Evolutionary conservation across 2,797 vertebrate genomes (phyloP).

Genomic region (Muscicapa striata): DNA sequence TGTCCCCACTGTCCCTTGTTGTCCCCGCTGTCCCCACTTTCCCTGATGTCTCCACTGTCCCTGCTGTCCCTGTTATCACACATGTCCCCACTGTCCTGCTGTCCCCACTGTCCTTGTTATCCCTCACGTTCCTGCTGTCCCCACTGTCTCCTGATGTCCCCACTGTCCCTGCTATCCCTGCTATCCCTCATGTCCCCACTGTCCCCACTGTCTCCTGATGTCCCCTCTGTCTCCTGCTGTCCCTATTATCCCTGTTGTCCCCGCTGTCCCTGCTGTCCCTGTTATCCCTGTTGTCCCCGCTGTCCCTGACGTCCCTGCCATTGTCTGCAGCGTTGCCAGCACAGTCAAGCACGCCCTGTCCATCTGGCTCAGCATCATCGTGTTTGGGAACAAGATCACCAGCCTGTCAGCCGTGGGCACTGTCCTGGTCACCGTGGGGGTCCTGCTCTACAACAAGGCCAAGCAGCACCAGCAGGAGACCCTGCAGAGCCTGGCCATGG

Average conservation of each 20-base stretch:
- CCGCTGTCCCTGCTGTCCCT: background rate
- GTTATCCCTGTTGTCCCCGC: background rate
- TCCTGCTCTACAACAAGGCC: constrained; percentile 93
- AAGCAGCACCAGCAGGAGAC: constrained; percentile 84
- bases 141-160: background rate
- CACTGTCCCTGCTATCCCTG: too few species aligned
- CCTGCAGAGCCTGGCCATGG: constrained; percentile 77
- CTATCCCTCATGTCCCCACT: background rate
- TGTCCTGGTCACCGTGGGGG: constrained; percentile 85
- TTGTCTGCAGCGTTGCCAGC: constrained; percentile 87
- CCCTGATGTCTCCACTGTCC: too few species aligned
- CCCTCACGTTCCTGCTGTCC: too few species aligned
- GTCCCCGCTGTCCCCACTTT: too few species aligned
- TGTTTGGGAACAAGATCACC: constrained; percentile 93
- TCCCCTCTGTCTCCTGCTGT: background rate
- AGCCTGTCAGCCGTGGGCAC: constrained; percentile 88
- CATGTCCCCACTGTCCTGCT: accelerated
- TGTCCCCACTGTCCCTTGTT: too few species aligned
- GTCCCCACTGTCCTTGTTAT: background rate
- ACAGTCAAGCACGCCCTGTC: constrained; percentile 96
- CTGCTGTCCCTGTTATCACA: accelerated
- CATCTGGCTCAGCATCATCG: constrained; percentile 94
- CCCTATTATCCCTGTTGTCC: too few species aligned
- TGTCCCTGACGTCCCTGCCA: background rate
- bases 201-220: background rate